phyloP scores from a whole-genome alignment of 2,888 invertebrate genomes.

The Erynnis tages region DNA sequence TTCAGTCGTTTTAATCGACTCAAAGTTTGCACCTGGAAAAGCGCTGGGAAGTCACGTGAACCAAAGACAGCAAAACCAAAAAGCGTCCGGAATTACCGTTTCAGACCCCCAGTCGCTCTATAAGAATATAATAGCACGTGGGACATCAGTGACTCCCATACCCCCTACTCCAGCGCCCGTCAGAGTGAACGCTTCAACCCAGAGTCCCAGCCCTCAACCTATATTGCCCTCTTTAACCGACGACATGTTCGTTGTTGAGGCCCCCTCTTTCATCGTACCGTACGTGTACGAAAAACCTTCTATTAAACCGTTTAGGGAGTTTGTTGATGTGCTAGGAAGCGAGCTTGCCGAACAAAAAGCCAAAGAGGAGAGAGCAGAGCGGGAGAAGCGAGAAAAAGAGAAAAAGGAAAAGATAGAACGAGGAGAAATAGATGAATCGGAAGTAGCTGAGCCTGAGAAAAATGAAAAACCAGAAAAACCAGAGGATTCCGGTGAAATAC shows the following conservation, averaged over 20 bases:
- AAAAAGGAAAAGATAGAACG: slow-evolving; percentile 51
- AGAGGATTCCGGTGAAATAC: neutral
- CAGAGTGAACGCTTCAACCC: slow-evolving; percentile 44
- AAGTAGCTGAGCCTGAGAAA: slow-evolving; percentile 42
- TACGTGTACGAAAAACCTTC: slow-evolving; percentile 96
- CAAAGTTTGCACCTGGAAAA: too few species aligned
- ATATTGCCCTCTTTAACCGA: slow-evolving; percentile 92
- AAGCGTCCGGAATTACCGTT: too few species aligned
- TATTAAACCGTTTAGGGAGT: slow-evolving; percentile 87
- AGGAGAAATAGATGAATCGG: neutral
- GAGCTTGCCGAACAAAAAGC: slow-evolving; percentile 83
- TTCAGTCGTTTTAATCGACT: too few species aligned
- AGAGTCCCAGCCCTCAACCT: slow-evolving; percentile 75
- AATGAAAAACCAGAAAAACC: slow-evolving; percentile 41
- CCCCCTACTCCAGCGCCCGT: slow-evolving; percentile 33
- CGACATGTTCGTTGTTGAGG: slow-evolving; percentile 96
- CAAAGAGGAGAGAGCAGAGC: slow-evolving; percentile 66
- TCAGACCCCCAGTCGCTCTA: slow-evolving; percentile 85
- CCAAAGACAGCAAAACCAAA: neutral
- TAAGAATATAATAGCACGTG: slow-evolving; percentile 69
- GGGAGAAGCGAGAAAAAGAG: slow-evolving; percentile 46
- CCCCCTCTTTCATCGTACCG: slow-evolving; percentile 95
- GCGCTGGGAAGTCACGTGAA: too few species aligned
- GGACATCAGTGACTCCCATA: slow-evolving; percentile 66
- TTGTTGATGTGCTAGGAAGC: slow-evolving; percentile 83